Base-by-base conservation (phyloP, 2,797 vertebrate genomes). In the Sternarchorhynchus goeldii region DNA sequence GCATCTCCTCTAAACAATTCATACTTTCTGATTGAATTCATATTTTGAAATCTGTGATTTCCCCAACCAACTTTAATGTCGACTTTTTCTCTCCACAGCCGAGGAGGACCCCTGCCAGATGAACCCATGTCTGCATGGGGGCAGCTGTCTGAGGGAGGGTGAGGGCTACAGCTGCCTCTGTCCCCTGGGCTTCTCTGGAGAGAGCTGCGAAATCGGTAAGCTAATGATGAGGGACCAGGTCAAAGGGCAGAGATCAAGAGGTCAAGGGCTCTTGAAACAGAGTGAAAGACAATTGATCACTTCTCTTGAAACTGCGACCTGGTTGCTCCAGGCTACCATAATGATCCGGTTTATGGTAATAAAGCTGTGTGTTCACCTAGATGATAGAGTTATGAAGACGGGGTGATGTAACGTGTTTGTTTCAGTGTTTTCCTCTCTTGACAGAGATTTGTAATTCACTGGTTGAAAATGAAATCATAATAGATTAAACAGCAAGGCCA, bases 161-260 rank as follows among this genome's bases (percentile, higher is more conserved):
- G 91, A 94, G 29, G 81, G 94, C 79, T 96, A 96, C 1, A 93
- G 95, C 92, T 99, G 97, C 88, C 92, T 93, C 90, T 99, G 97
- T 76, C 92, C 90, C 70, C 93, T 91, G 79, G 97, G 97, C 25
- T 99, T 94, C 89, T 92, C 94, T 0, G 97, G 97, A 73, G 96
- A 98, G 89, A 98, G 95, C 93, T 99, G 97, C 3, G 96, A 99
- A 91, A 96, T 98, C 0, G 97, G 97, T 98, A 90, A 95, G 93
- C 45, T 12, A 50, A 12, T 12, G 2, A 50, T 92, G 70, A 73
- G 81, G 8, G 58, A 41, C 56, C 41, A 82, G 80, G 83, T 65
- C 72, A 76, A 8, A 45, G 66, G 59, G 69, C 71, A 68, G 55
- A 60, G 73, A 68, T 75, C 12, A 80, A 56, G 58, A 50, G 81